Conservation (phyloP, 1,140 invertebrate species). For the Diorhabda carinulata region DNA sequence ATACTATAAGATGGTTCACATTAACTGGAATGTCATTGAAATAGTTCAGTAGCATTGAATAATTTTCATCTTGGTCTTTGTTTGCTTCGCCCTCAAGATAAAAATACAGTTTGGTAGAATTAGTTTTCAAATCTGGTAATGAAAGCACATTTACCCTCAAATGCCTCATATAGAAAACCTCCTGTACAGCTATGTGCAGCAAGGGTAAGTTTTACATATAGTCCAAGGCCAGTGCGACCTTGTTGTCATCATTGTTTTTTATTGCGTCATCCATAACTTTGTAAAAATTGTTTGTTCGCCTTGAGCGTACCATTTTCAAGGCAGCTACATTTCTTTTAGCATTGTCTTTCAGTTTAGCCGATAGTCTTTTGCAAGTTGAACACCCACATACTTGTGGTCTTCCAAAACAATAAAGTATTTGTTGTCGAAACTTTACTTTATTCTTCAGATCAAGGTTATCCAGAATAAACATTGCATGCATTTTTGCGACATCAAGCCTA, state of each 20-base stretch:
- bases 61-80: too few relatives aligned
- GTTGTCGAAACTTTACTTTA: constrained; percentile 14
- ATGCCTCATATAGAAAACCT: too few relatives aligned
- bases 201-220: too few relatives aligned
- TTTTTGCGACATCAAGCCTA: background rate
- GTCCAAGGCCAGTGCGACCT: too few relatives aligned
- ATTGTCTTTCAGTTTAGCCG: background rate
- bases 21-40: too few relatives aligned
- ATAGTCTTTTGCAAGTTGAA: background rate
- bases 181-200: too few relatives aligned
- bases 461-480: background rate
- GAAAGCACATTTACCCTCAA: too few relatives aligned
- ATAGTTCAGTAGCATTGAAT: too few relatives aligned
- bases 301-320: background rate
- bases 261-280: background rate
- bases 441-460: background rate
- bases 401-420: constrained; percentile 15
- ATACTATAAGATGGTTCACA: too few relatives aligned
- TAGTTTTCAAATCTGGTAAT: too few relatives aligned
- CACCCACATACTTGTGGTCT: background rate
- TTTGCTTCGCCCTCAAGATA: too few relatives aligned
- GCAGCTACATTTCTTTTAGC: background rate
- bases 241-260: background rate
- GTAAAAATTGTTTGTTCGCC: background rate
- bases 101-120: too few relatives aligned